A percentile compares a stretch with the other conserved stretches of the same genome.
Evolutionary conservation across 2,113 vertebrate genomes (phyloP).

Genomic region (Gracilinanus agilis): DNA sequence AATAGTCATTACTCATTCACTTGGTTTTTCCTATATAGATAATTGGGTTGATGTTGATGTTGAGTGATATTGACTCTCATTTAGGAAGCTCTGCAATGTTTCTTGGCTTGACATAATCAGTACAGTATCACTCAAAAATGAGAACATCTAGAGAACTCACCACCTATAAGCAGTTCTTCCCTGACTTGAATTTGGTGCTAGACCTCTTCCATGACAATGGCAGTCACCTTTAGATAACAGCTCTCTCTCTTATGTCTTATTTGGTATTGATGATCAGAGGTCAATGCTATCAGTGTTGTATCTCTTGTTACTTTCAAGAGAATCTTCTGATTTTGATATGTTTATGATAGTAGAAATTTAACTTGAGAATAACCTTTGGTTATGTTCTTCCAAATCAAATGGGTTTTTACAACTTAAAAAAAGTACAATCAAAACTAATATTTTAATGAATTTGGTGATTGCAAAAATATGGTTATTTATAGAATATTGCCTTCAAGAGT

Average conservation of each 20-base stretch:
- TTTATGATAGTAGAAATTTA: neutral
- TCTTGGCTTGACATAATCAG: neutral
- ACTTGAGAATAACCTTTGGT: neutral
- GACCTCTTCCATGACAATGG: neutral
- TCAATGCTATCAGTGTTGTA: neutral
- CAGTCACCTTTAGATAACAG: neutral
- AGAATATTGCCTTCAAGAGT: neutral
- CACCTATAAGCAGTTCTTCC: neutral
- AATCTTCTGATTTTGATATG: neutral
- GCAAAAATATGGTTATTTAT: neutral
- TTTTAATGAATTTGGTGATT: neutral
- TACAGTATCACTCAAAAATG: neutral
- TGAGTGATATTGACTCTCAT: neutral
- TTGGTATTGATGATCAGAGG: no score
- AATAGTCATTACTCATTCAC: no score
- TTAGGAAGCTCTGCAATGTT: neutral
- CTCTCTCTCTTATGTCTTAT: neutral
- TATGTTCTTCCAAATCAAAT: neutral
- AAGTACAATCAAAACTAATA: no score
- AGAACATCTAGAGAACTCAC: neutral
- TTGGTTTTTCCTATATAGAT: neutral
- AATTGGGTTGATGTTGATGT: neutral
- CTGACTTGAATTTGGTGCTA: neutral
- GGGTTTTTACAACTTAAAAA: no score
- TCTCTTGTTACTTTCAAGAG: neutral